Conservation (phyloP, 2,113 vertebrate genomes). For the Paralichthys olivaceus region DNA sequence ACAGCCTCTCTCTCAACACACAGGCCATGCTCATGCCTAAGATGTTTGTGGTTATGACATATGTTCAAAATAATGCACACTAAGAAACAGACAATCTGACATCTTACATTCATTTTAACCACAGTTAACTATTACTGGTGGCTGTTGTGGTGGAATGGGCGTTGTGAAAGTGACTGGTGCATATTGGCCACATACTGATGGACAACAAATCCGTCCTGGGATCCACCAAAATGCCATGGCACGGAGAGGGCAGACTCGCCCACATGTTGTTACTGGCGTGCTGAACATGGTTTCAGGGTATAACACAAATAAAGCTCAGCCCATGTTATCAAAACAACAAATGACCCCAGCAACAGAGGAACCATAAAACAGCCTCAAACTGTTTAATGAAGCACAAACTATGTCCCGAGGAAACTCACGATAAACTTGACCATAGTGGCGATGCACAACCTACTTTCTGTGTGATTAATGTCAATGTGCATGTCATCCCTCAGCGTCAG, state of each 20-base stretch:
- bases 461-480: slow-evolving; percentile 37
- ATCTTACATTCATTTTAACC: slow-evolving; percentile 26
- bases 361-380: slow-evolving; percentile 24
- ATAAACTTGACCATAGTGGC: slow-evolving; percentile 6
- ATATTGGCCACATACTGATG: background rate
- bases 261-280: background rate
- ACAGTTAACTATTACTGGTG: slow-evolving; percentile 9
- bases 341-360: background rate
- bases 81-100: slow-evolving; percentile 48
- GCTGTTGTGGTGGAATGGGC: background rate
- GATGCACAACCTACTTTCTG: slow-evolving; percentile 18
- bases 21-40: slow-evolving; percentile 2
- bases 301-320: slow-evolving; percentile 27
- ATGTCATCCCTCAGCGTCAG: slow-evolving; percentile 24
- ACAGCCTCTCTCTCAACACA: slow-evolving; percentile 4
- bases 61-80: slow-evolving; percentile 47
- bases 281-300: slow-evolving; percentile 9
- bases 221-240: background rate
- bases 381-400: slow-evolving; percentile 12
- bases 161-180: slow-evolving; percentile 20
- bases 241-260: background rate
- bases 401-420: slow-evolving; percentile 18
- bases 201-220: background rate
- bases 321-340: slow-evolving; percentile 21
- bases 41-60: slow-evolving; percentile 57